Evolutionary conservation across 2,797 vertebrate species (phyloP).

Genomic region (Girardinus metallicus): DNA sequence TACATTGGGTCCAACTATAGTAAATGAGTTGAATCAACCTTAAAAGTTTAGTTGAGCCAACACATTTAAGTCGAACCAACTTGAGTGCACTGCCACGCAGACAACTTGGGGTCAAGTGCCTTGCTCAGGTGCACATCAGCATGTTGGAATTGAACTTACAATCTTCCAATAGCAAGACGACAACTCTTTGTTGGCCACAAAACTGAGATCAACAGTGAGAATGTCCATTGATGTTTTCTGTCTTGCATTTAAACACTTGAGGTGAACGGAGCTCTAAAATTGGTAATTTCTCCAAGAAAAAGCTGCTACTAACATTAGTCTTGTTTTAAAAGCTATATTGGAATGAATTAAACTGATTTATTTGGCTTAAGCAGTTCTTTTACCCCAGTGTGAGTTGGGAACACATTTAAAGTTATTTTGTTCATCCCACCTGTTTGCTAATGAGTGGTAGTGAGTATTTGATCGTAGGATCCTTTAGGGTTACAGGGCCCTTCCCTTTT

Average conservation of each 20-base stretch:
- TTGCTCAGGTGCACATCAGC: neutral
- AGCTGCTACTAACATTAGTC: neutral
- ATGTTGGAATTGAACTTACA: neutral
- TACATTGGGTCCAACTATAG: no score
- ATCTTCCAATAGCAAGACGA: neutral
- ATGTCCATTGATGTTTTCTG: neutral
- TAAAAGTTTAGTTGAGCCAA: no score
- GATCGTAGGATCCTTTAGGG: constrained; percentile 58
- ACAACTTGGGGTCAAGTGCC: neutral
- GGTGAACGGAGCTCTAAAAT: neutral
- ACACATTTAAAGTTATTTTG: neutral
- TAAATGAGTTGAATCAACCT: no score
- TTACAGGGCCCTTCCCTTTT: constrained; percentile 53
- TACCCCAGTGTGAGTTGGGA: neutral
- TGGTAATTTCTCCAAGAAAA: neutral
- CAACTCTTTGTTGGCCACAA: neutral
- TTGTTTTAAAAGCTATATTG: neutral
- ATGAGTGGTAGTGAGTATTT: constrained; percentile 70
- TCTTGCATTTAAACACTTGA: neutral
- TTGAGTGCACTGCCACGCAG: no score
- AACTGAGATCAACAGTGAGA: neutral
- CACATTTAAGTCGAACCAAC: no score
- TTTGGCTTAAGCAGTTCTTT: neutral
- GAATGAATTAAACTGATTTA: neutral
- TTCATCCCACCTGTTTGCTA: constrained; percentile 62